phyloP scores from a whole-genome alignment of 30 jellyfish, hydroid and myxozoan genomes.

The Nemopilema nomurai region DNA sequence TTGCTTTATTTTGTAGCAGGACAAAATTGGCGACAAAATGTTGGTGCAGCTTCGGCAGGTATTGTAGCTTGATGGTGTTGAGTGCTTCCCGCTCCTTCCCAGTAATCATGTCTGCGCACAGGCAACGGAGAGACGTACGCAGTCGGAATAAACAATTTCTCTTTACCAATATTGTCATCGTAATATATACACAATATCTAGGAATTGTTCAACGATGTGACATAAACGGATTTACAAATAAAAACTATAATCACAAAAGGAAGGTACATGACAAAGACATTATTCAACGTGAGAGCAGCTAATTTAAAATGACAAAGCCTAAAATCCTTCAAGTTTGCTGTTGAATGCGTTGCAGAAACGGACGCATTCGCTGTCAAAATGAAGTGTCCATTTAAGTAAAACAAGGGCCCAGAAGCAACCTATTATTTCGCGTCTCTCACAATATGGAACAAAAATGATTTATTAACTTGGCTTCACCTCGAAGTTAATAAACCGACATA shows the following conservation, averaged over 20 bases:
- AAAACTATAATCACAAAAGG: neutral
- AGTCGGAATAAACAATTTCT: neutral
- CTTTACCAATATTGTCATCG: neutral
- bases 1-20: too few relatives aligned
- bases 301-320: too few relatives aligned
- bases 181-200: neutral
- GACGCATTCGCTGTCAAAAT: neutral
- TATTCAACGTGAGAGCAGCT: neutral
- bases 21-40: too few relatives aligned
- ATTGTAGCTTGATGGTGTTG: neutral
- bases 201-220: neutral
- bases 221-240: neutral
- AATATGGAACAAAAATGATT: too few relatives aligned
- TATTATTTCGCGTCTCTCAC: too few relatives aligned
- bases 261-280: neutral
- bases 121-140: too few relatives aligned
- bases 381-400: neutral
- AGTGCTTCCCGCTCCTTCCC: neutral
- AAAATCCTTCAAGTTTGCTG: too few relatives aligned
- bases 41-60: neutral
- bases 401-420: neutral
- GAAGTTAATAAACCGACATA: too few relatives aligned
- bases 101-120: too few relatives aligned
- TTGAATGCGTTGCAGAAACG: neutral
- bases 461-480: too few relatives aligned